Evolutionary conservation across 1,140 invertebrate species (phyloP).

Genomic region (Contarinia nasturtii): DNA sequence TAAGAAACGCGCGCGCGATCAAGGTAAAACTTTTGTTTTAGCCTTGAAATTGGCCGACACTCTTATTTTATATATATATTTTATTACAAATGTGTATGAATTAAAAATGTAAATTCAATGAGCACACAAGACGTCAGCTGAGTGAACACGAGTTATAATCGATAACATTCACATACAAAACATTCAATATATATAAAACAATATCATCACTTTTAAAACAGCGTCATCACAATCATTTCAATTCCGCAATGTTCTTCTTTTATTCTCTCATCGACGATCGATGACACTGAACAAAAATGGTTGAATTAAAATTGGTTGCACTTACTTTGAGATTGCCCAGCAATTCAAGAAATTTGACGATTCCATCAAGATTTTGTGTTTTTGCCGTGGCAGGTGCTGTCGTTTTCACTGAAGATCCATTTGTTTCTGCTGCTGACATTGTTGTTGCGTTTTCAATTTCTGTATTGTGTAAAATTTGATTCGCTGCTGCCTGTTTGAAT

Average conservation of each 20-base stretch:
- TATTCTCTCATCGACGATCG: constrained; percentile 1
- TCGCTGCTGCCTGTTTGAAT: too few relatives aligned
- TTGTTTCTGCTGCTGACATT: too few relatives aligned
- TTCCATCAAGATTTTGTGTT: background rate
- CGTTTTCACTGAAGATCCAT: too few relatives aligned
- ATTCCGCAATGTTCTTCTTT: constrained; percentile 2
- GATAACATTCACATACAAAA: background rate
- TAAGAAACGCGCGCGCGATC: background rate
- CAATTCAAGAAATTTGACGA: constrained; percentile 35
- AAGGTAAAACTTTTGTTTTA: background rate
- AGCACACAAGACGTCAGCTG: background rate
- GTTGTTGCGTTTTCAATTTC: too few relatives aligned
- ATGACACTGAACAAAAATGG: background rate
- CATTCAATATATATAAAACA: background rate
- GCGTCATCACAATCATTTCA: constrained; percentile 4
- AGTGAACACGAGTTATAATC: constrained; percentile 4
- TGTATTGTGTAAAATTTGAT: too few relatives aligned
- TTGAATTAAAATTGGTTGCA: background rate
- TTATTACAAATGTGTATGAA: background rate
- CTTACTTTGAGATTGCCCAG: constrained; percentile 37
- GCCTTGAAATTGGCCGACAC: too few relatives aligned
- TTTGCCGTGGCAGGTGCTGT: too few relatives aligned
- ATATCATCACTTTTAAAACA: background rate
- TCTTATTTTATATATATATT: too few relatives aligned
- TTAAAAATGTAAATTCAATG: background rate